These are phyloP conservation scores for Chloropsis cyanopogon DNA, from an alignment of 2,113 vertebrate genomes.

Conservation along the genomic window DNA sequence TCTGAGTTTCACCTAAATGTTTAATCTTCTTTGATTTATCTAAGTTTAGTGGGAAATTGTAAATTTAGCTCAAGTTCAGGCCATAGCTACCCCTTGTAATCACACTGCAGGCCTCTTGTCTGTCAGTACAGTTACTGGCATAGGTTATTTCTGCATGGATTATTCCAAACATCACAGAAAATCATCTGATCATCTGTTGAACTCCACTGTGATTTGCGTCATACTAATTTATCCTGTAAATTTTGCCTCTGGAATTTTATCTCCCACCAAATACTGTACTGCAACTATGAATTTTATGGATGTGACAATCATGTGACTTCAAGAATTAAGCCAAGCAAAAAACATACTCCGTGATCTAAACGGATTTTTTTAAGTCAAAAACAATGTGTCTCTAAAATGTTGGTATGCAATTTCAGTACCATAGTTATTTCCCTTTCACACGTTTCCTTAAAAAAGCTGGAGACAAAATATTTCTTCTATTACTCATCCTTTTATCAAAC, in stretches of 20 bases:
- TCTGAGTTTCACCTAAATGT: background rate
- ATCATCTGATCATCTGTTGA: background rate
- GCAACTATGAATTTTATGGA: background rate
- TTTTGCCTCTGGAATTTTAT: background rate
- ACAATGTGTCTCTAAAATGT: background rate
- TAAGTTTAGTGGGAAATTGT: background rate
- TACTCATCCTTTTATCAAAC: background rate
- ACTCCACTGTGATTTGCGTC: background rate
- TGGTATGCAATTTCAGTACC: background rate
- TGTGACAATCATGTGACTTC: background rate
- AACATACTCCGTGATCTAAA: fast-evolving
- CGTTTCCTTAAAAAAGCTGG: background rate
- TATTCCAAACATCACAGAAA: background rate
- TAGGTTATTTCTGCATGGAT: background rate
- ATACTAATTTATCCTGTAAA: background rate
- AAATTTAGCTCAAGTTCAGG: background rate
- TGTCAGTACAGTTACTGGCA: background rate
- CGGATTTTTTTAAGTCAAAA: background rate
- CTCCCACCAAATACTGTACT: background rate
- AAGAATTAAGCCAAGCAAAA: background rate
- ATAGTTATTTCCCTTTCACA: background rate
- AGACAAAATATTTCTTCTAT: background rate
- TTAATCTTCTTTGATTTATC: background rate
- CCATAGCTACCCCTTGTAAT: background rate
- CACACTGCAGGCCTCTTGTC: background rate